A percentile compares a stretch with the other conserved stretches of the same genome.
Evolutionary conservation across 2,797 vertebrate genomes (phyloP).

Genomic region (Cyclura pinguis): DNA sequence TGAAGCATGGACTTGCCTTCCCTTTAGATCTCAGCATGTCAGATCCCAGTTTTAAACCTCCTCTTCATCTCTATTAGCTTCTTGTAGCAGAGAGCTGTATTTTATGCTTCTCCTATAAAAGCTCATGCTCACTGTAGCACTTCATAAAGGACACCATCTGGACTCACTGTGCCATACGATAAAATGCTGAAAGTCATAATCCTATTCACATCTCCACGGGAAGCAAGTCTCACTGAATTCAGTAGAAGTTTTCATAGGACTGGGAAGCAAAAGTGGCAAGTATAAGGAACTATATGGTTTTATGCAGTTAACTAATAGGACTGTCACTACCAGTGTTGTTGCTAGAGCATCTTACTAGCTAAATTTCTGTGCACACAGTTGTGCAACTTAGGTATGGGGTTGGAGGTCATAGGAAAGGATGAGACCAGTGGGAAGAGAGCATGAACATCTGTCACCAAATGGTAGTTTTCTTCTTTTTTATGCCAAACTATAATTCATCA

Average conservation of each 20-base stretch:
- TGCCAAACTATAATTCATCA: not conserved
- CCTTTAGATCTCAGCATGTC: not conserved
- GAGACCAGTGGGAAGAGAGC: not conserved
- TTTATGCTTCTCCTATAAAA: not conserved
- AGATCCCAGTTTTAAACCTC: not conserved
- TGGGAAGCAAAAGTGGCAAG: not conserved
- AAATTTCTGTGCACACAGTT: not conserved
- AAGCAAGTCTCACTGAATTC: not conserved
- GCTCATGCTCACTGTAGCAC: not conserved
- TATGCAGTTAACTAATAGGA: not conserved
- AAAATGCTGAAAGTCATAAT: not conserved
- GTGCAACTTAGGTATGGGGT: not conserved
- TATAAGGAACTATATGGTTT: not conserved
- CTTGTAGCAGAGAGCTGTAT: not conserved
- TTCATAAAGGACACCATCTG: not conserved
- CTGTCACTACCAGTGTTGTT: not conserved
- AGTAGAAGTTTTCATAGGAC: not conserved
- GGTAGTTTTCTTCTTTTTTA: not conserved
- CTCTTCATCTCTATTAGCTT: not conserved
- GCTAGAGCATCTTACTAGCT: not conserved
- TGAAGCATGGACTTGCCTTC: not conserved
- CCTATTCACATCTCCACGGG: not conserved
- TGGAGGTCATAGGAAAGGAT: not conserved
- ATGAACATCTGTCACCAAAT: not conserved
- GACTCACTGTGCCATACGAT: not conserved